A percentile compares a stretch with the other conserved stretches of the same genome.
Conservation (phyloP, 2,113 vertebrate species). For the Athene cunicularia region DNA sequence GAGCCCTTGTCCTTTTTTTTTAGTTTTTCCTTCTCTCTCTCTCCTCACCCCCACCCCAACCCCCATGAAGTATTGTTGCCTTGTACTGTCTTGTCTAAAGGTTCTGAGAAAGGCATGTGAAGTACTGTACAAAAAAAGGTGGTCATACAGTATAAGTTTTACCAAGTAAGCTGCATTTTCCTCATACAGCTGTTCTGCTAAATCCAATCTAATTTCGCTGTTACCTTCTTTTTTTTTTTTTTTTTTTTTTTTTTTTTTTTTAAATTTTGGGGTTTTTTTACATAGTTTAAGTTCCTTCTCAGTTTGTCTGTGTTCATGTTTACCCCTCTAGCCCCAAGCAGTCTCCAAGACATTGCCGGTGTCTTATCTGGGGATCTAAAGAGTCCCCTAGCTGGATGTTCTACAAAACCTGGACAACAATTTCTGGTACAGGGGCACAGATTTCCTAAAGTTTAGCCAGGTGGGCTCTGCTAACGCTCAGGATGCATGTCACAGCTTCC, state of each 20-base stretch:
- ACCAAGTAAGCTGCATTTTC: not conserved
- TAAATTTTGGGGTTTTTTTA: not conserved
- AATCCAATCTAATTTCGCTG: not conserved
- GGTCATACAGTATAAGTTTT: not conserved
- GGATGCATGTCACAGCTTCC: not conserved
- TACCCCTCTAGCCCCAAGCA: not conserved
- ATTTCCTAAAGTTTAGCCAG: not conserved
- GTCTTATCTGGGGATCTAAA: not conserved
- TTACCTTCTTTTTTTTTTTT: not conserved
- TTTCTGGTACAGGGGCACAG: not conserved
- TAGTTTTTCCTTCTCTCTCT: not conserved
- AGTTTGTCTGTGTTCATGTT: not conserved
- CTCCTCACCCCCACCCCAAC: rapidly evolving
- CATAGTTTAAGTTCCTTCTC: not conserved
- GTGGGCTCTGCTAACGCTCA: not conserved
- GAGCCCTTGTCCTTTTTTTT: not conserved
- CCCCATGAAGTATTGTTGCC: not conserved
- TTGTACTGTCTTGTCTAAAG: not conserved
- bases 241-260: too few species aligned
- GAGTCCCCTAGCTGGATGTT: not conserved
- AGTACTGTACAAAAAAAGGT: not conserved
- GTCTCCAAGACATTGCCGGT: not conserved
- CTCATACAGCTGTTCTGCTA: not conserved
- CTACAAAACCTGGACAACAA: not conserved
- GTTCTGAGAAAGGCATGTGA: not conserved